phyloP scores from a whole-genome alignment of 2,113 vertebrate genomes.

The Plecturocebus donacophilus region DNA sequence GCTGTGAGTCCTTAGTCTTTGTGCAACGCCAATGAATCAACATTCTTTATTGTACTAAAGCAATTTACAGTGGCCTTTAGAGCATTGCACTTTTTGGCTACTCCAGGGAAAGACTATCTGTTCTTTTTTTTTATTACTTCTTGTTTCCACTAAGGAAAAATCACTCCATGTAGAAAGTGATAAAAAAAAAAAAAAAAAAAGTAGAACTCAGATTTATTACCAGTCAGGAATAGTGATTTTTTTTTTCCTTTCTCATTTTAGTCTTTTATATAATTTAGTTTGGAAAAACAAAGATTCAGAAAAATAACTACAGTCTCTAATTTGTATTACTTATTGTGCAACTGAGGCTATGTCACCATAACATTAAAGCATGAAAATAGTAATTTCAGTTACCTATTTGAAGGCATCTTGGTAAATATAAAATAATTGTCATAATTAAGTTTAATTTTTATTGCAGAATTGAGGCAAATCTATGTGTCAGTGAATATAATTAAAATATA shows the following conservation, averaged over 20 bases:
- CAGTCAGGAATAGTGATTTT: not conserved
- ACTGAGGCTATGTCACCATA: not conserved
- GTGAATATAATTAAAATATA: not conserved
- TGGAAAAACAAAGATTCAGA: not conserved
- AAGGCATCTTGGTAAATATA: not conserved
- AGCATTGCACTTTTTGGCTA: conserved; percentile 59
- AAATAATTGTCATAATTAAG: not conserved
- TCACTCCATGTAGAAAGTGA: not conserved
- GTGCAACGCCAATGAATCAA: conserved; percentile 43
- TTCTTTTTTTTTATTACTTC: conserved; percentile 44
- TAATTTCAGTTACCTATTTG: not conserved
- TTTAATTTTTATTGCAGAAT: not conserved
- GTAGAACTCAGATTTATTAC: conserved; percentile 39
- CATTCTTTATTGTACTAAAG: conserved; percentile 57
- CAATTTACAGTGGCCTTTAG: conserved; percentile 58
- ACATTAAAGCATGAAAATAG: conserved; percentile 17
- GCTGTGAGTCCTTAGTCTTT: not conserved
- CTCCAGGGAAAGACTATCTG: conserved; percentile 47
- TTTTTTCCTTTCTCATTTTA: not conserved
- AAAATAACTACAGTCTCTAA: not conserved
- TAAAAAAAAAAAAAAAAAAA: not conserved
- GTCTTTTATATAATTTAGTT: not conserved
- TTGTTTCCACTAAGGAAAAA: conserved; percentile 62
- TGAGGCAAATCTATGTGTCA: not conserved
- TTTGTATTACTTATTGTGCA: not conserved